phyloP scores from a whole-genome alignment of 2,797 vertebrate species.

The Crenuchus spilurus region DNA sequence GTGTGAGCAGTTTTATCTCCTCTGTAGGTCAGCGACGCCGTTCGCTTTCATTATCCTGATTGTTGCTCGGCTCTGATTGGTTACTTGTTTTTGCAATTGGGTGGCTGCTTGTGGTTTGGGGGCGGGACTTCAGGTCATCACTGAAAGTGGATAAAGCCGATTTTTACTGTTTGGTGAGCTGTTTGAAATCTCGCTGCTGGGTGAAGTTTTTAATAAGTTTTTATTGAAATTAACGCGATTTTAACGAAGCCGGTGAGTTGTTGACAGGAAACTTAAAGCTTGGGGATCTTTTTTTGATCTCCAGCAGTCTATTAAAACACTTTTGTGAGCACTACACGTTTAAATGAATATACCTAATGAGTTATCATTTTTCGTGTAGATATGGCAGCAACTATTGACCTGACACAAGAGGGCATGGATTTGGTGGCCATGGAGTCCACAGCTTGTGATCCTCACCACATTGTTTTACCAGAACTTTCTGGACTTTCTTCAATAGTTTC shows the following conservation, averaged over 20 bases:
- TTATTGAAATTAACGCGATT: background rate
- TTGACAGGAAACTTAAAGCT: background rate
- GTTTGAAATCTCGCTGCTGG: background rate
- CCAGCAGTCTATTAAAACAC: no score
- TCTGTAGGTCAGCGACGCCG: background rate
- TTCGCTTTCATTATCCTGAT: conserved; percentile 6
- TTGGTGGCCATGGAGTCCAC: conserved; percentile 71
- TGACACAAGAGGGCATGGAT: conserved; percentile 48
- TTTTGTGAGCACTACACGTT: no score
- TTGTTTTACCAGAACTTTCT: conserved; percentile 61
- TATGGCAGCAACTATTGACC: conserved; percentile 60
- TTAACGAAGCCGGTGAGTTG: background rate
- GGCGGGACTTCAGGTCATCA: conserved; percentile 9
- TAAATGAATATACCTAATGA: no score
- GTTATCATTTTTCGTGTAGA: conserved; percentile 5
- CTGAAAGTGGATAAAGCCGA: conserved; percentile 29
- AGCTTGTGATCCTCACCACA: conserved; percentile 48
- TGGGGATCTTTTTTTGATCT: background rate
- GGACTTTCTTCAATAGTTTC: conserved; percentile 59
- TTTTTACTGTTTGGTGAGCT: background rate
- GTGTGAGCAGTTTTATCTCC: background rate
- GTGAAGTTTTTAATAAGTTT: no score
- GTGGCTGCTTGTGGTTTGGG: conserved; percentile 14
- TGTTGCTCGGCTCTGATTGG: conserved; percentile 30
- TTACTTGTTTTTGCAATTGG: conserved; percentile 4